Evolutionary conservation across 2,888 invertebrate species (phyloP), one percentile per base, ranked within the genome.

Genomic region (Poecilus cupreus): DNA sequence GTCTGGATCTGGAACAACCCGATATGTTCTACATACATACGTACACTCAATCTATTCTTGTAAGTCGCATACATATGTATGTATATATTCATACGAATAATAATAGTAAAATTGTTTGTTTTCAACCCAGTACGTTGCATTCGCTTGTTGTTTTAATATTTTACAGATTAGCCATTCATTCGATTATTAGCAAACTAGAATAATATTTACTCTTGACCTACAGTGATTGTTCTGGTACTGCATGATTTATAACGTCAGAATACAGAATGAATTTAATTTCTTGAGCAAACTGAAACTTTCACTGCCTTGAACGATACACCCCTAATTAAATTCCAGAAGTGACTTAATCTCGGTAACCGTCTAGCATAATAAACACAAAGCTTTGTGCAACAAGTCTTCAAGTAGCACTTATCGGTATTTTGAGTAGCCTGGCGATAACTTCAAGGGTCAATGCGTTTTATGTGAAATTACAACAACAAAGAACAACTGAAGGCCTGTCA

Each of bases 381-480:
- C n/a, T 10, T 13, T n/a, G n/a, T 3, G 43, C 43, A 43, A 43
- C 43, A 43, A 43, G 43, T 43, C 11, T 2, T 0, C 43, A 32
- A 32, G 32, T 32, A 32, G 32, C 32, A 32, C 43, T 11, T 43
- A 43, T 43, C 43, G 43, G 3, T n/a, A 43, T 10, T 43, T 43
- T 43, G n/a, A 43, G 43, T 43, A 10, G 11, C 43, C 43, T 43
- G 43, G 32, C 1, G 32, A 32, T 43, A 43, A 2, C 43, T 11
- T 43, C 24, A 26, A 24, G 26, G 26, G 60, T 60, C 60, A 60
- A 60, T 54, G 20, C 57, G 24, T 24, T 46, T 46, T 46, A 72
- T 75, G 49, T 64, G 68, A 68, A 68, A 68, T 75, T 75, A 49
- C 22, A 51, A 13, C 13, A n/a, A 46, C 39, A 72, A 46, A 72